These are phyloP conservation scores for Conus ventricosus DNA, from an alignment of 1,140 invertebrate genomes.

Conservation along the genomic window DNA sequence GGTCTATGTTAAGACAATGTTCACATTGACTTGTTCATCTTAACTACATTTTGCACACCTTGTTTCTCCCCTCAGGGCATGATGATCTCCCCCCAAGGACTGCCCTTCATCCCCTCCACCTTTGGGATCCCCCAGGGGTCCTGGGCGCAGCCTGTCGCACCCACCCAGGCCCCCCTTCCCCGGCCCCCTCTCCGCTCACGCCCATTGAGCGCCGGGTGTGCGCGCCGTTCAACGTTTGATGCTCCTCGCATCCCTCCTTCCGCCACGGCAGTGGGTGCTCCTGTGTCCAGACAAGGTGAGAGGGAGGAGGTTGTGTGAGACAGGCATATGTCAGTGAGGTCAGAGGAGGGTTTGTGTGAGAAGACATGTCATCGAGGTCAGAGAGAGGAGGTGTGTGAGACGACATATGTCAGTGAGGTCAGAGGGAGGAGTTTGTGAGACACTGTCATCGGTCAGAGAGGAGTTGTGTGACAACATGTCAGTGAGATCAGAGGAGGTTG, in stretches of 20 bases:
- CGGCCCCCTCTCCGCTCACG: slow-evolving; percentile 61
- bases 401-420: too few relatives aligned
- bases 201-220: slow-evolving; percentile 67
- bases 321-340: neutral
- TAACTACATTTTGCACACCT: too few relatives aligned
- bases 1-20: too few relatives aligned
- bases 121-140: slow-evolving; percentile 37
- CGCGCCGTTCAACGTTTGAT: slow-evolving; percentile 48
- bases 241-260: slow-evolving; percentile 22
- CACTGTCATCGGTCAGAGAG: too few relatives aligned
- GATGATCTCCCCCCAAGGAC: neutral
- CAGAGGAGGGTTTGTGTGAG: too few relatives aligned
- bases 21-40: too few relatives aligned
- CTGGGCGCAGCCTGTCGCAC: slow-evolving; percentile 53
- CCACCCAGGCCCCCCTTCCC: slow-evolving; percentile 47
- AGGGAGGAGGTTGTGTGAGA: neutral
- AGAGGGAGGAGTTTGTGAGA: too few relatives aligned
- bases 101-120: slow-evolving; percentile 14
- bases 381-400: too few relatives aligned
- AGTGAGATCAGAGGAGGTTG: too few relatives aligned
- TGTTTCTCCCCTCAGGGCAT: too few relatives aligned
- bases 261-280: slow-evolving; percentile 21
- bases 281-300: slow-evolving; percentile 18
- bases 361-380: too few relatives aligned
- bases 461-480: too few relatives aligned